Evolutionary conservation across 2,797 vertebrate genomes (phyloP).

Genomic region (Scyliorhinus canicula): DNA sequence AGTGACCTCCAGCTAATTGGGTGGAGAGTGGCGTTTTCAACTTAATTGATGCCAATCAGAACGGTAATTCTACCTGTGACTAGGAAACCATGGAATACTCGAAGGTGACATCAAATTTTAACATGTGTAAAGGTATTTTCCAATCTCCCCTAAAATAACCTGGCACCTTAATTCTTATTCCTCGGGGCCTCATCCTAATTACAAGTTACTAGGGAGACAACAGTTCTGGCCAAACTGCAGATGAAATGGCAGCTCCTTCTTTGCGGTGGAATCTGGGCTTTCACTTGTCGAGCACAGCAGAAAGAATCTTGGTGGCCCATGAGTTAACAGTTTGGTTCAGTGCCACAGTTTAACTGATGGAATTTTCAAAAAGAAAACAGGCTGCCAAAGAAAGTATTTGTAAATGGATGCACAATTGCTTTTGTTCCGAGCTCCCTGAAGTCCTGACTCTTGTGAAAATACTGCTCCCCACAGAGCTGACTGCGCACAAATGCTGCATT

Average conservation of each 20-base stretch:
- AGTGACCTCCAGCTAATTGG: background rate
- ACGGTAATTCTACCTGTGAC: background rate
- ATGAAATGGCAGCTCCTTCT: background rate
- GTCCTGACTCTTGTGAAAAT: slow-evolving; percentile 75
- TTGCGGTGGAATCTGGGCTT: background rate
- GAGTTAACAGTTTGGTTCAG: background rate
- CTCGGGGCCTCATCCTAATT: background rate
- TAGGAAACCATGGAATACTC: background rate
- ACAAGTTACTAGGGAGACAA: background rate
- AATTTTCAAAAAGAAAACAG: slow-evolving; percentile 74
- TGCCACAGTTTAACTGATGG: slow-evolving; percentile 73
- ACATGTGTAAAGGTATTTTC: background rate
- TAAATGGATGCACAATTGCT: slow-evolving; percentile 73
- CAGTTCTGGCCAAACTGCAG: background rate
- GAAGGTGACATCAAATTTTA: background rate
- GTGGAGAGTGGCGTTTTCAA: background rate
- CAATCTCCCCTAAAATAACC: background rate
- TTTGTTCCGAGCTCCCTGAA: slow-evolving; percentile 67
- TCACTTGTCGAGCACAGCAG: background rate
- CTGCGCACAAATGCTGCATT: slow-evolving; percentile 71
- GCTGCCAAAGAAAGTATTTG: slow-evolving; percentile 82
- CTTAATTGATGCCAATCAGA: background rate
- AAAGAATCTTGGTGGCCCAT: background rate
- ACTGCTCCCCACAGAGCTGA: slow-evolving; percentile 78
- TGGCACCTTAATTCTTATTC: background rate